A percentile compares a stretch with the other conserved stretches of the same genome.
Conservation (phyloP, 2,797 vertebrate genomes). For the Hypotaenidia philippensis region DNA sequence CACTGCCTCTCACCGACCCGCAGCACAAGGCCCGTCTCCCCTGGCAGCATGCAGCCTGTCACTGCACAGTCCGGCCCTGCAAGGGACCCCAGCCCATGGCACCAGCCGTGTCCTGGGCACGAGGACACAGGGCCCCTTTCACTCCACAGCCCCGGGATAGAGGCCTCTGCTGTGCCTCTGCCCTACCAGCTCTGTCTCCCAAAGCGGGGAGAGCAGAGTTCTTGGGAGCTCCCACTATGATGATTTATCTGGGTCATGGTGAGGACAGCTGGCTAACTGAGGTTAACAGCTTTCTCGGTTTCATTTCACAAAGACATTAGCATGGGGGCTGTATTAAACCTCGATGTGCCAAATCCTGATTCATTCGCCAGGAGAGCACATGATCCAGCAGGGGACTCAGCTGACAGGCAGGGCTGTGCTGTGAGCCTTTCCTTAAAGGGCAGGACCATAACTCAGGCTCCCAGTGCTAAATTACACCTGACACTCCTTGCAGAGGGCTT, state of each 20-base stretch:
- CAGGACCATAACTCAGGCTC: constrained; percentile 70
- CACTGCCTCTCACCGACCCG: rapidly evolving
- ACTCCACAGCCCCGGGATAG: not conserved
- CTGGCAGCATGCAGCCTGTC: rapidly evolving
- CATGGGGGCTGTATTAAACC: constrained; percentile 77
- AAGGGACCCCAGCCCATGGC: not conserved
- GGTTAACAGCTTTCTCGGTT: constrained; percentile 81
- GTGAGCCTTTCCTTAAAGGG: constrained; percentile 73
- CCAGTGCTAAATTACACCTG: constrained; percentile 69
- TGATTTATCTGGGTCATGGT: constrained; percentile 80
- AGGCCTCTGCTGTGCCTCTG: not conserved
- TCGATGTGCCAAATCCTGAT: constrained; percentile 74
- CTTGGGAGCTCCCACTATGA: not conserved
- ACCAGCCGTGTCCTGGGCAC: no score
- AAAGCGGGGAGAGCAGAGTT: not conserved
- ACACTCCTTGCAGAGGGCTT: constrained; percentile 44
- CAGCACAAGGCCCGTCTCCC: not conserved
- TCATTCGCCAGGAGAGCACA: constrained; percentile 74
- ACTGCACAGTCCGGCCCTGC: not conserved
- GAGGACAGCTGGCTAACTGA: constrained; percentile 79
- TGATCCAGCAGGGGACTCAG: constrained; percentile 62
- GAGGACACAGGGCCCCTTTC: not conserved
- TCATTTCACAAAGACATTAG: constrained; percentile 81
- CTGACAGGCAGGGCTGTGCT: constrained; percentile 72
- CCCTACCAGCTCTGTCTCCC: not conserved